These are phyloP conservation scores for Zelleria hepariella DNA, from an alignment of 2,888 invertebrate species.

Conservation along the genomic window DNA sequence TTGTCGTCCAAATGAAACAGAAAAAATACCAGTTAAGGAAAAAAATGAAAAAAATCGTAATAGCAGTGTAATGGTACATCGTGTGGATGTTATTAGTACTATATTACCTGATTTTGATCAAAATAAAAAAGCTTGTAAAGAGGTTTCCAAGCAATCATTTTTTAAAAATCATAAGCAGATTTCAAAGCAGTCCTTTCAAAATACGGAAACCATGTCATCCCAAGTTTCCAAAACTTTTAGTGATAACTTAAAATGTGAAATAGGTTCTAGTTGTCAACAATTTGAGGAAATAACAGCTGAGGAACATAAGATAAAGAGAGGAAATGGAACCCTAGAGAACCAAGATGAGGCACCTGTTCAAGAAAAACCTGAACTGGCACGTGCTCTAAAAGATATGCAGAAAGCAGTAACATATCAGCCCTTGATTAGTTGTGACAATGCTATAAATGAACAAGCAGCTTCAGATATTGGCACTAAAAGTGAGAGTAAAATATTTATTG, in stretches of 20 bases:
- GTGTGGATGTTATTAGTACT: neutral
- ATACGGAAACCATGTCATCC: constrained; percentile 23
- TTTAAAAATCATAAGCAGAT: constrained; percentile 12
- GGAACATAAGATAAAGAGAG: neutral
- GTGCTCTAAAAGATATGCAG: too few species aligned
- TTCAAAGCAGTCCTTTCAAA: constrained; percentile 17
- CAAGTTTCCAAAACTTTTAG: constrained; percentile 27
- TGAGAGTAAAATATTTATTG: neutral
- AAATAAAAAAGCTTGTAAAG: neutral
- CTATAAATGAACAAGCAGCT: neutral
- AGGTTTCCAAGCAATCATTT: neutral
- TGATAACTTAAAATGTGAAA: constrained; percentile 32
- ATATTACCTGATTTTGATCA: neutral
- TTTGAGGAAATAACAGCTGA: neutral
- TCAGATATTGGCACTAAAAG: neutral
- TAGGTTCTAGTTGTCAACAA: neutral
- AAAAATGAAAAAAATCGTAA: neutral
- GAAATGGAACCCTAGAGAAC: neutral
- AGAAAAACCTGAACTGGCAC: neutral
- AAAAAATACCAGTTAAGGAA: constrained; percentile 4
- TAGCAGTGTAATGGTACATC: neutral
- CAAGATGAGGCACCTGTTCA: neutral
- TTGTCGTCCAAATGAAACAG: constrained; percentile 27
- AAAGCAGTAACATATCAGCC: too few species aligned
- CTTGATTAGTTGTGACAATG: neutral